phyloP scores from a whole-genome alignment of 2,113 vertebrate species.

The Balaeniceps rex region DNA sequence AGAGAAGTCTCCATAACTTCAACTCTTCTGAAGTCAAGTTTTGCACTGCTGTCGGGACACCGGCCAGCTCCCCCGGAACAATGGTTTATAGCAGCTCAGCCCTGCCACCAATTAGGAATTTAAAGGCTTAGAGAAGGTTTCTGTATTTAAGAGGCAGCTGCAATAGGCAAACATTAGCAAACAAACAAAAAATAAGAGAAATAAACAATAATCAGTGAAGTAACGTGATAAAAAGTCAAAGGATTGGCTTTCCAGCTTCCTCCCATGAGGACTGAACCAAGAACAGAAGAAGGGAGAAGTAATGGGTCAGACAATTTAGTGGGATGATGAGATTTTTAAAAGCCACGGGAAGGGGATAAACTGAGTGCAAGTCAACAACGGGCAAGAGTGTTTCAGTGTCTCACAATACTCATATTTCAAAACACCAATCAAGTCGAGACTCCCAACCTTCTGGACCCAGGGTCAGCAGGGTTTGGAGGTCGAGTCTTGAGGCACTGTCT shows the following conservation, averaged over 20 bases:
- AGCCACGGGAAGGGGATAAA: background rate
- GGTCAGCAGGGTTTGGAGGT: background rate
- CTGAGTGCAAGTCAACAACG: background rate
- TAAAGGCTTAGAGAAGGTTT: background rate
- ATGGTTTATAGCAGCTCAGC: background rate
- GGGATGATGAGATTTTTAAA: background rate
- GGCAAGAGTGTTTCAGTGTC: background rate
- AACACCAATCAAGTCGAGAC: background rate
- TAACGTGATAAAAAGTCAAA: background rate
- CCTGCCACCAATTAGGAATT: background rate
- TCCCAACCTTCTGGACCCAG: accelerated
- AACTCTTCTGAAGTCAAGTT: background rate
- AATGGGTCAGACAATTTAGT: background rate
- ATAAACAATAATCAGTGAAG: background rate
- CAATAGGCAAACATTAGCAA: background rate
- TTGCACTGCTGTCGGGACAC: background rate
- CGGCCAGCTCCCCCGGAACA: background rate
- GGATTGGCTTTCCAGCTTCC: background rate
- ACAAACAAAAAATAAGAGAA: background rate
- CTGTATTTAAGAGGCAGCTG: background rate
- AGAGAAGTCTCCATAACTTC: background rate
- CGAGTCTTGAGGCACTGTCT: accelerated
- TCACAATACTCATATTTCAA: accelerated
- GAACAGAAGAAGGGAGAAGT: background rate
- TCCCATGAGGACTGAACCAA: background rate